A percentile compares a stretch with the other conserved stretches of the same genome.
These are phyloP conservation scores for Riparia riparia DNA, from an alignment of 2,113 vertebrate genomes.

Conservation along the genomic window DNA sequence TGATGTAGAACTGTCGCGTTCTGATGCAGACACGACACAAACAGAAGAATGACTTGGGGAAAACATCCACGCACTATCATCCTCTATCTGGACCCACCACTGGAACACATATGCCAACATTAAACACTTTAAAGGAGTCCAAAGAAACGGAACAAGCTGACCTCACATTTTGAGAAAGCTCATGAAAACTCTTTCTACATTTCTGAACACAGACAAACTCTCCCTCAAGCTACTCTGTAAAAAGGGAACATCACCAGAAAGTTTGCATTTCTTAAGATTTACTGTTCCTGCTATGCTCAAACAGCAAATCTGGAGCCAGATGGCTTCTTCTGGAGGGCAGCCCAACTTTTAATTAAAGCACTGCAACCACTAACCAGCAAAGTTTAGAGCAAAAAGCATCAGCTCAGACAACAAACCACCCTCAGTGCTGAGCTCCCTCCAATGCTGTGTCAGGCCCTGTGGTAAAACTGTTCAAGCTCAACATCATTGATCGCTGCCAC, in stretches of 20 bases:
- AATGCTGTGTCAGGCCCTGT: background rate
- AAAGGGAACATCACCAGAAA: background rate
- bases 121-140: background rate
- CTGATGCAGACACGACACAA: background rate
- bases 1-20: background rate
- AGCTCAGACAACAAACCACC: background rate
- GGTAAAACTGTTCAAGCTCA: background rate
- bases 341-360: background rate
- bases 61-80: background rate
- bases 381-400: background rate
- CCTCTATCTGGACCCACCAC: background rate
- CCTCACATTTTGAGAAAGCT: background rate
- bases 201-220: background rate
- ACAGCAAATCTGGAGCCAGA: background rate
- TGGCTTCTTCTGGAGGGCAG: background rate
- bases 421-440: background rate
- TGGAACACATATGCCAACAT: accelerated
- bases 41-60: background rate
- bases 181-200: background rate
- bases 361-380: background rate
- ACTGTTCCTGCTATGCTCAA: background rate
- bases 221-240: background rate
- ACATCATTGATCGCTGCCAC: background rate
- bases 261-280: background rate
- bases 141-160: background rate